These are phyloP conservation scores for Saccostrea glomerata DNA, from an alignment of 1,140 invertebrate species.

Conservation along the genomic window DNA sequence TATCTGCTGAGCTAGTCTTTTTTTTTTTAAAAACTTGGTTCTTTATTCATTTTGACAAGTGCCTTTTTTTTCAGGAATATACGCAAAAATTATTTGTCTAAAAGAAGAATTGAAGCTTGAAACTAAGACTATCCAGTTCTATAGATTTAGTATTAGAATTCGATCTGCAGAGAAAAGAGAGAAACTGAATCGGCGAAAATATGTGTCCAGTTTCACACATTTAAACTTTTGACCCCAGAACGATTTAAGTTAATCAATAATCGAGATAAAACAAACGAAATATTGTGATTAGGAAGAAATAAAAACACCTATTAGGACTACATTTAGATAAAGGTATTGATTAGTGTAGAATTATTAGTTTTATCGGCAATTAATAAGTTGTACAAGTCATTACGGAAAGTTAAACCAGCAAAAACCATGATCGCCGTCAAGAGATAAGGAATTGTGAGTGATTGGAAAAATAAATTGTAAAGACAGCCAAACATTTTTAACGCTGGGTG, in stretches of 20 bases:
- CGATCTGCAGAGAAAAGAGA: too few species aligned
- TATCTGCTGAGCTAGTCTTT: too few species aligned
- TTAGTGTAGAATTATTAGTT: neutral
- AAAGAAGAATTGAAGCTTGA: too few species aligned
- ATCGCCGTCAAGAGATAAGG: neutral
- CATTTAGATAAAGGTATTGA: neutral
- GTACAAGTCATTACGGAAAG: too few species aligned
- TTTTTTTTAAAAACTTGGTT: too few species aligned
- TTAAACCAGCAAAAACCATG: neutral
- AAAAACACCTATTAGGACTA: neutral
- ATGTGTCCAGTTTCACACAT: neutral
- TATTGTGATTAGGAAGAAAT: neutral
- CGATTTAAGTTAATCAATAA: neutral
- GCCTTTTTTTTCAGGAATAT: too few species aligned
- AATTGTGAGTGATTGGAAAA: neutral
- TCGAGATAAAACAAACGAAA: neutral
- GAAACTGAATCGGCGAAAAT: neutral
- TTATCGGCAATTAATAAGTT: too few species aligned
- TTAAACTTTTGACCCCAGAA: neutral
- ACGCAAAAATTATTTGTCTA: too few species aligned
- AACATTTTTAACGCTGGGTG: neutral
- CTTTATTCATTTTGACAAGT: too few species aligned
- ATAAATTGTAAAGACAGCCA: neutral
- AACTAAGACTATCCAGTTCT: too few species aligned
- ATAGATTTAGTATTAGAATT: too few species aligned